phyloP scores from a whole-genome alignment of 2,113 vertebrate species.

The Rhipidura dahli region DNA sequence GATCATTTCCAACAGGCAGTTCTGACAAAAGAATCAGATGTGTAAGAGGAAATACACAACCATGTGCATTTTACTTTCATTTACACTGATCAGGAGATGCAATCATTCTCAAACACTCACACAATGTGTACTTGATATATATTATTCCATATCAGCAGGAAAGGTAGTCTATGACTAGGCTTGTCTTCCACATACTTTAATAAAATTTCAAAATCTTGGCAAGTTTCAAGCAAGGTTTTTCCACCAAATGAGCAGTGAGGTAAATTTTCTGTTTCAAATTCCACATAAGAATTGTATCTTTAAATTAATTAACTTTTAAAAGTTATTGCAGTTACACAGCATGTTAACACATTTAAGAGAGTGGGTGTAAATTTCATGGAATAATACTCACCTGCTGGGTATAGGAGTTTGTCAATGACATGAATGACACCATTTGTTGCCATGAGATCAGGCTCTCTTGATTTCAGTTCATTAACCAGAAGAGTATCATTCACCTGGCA shows the following conservation, averaged over 20 bases:
- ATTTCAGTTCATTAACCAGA: slow-evolving; percentile 83
- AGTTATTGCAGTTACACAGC: not conserved
- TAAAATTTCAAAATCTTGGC: not conserved
- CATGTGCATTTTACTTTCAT: not conserved
- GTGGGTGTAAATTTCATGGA: not conserved
- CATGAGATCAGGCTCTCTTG: slow-evolving; percentile 87
- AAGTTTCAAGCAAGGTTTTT: not conserved
- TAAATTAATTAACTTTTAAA: not conserved
- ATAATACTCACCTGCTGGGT: slow-evolving; percentile 82
- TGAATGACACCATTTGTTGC: slow-evolving; percentile 94
- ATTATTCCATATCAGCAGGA: not conserved
- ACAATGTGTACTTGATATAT: rapidly evolving
- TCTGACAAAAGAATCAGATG: slow-evolving; percentile 71
- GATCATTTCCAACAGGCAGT: slow-evolving; percentile 87
- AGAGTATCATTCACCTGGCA: slow-evolving; percentile 84
- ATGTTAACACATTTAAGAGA: not conserved
- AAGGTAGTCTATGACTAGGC: not conserved
- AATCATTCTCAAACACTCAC: not conserved
- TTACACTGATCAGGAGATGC: not conserved
- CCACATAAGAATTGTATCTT: not conserved
- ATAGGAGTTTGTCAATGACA: slow-evolving; percentile 85
- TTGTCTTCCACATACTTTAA: not conserved
- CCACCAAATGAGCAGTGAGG: not conserved
- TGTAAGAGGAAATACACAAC: not conserved
- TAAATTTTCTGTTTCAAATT: not conserved